Evolutionary conservation across 2,888 invertebrate genomes (phyloP).

Genomic region (Salticus scenicus): DNA sequence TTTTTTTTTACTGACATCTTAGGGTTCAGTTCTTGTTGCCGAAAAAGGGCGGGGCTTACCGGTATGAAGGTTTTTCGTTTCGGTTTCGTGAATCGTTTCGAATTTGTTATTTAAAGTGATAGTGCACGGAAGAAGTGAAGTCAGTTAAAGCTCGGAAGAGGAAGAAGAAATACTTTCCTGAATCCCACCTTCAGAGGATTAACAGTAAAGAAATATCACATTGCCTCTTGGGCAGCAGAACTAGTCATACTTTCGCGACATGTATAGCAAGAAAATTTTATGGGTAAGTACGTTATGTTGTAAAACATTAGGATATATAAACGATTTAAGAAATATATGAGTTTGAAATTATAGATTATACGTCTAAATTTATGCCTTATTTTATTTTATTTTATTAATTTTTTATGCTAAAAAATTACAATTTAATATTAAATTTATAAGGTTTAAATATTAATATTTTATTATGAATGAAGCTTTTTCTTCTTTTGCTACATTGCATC

Average conservation of each 20-base stretch:
- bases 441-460: too few species aligned
- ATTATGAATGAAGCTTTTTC: too few species aligned
- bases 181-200: not conserved
- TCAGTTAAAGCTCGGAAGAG: constrained; percentile 22
- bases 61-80: constrained; percentile 33
- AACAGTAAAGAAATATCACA: not conserved
- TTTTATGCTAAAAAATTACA: too few species aligned
- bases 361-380: too few species aligned
- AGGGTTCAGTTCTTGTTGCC: not conserved
- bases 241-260: not conserved
- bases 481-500: too few species aligned
- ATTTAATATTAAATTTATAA: too few species aligned
- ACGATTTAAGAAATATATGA: too few species aligned
- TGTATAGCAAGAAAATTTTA: constrained; percentile 21
- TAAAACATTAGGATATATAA: too few species aligned
- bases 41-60: constrained; percentile 19
- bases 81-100: constrained; percentile 32
- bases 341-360: too few species aligned
- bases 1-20: constrained; percentile 4
- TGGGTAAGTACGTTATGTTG: too few species aligned
- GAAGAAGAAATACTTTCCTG: not conserved
- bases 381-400: too few species aligned
- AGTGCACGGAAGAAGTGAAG: constrained; percentile 7
- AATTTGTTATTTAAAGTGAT: constrained; percentile 54
- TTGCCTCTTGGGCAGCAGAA: not conserved